Evolutionary conservation across 2,797 vertebrate genomes (phyloP).

Genomic region (Mus minutoides): DNA sequence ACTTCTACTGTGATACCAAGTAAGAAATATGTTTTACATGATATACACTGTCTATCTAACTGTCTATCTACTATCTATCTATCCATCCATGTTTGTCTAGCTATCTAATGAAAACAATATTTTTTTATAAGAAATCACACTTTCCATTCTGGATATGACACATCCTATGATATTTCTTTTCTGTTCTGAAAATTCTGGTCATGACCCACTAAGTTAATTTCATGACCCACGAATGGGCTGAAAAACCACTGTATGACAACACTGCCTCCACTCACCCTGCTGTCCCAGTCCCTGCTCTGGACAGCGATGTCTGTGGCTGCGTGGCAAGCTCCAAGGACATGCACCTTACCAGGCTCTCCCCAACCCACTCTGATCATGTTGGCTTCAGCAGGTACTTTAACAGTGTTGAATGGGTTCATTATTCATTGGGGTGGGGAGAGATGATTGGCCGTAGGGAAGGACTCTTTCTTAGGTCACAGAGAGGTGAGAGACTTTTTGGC

Average conservation of each 20-base stretch:
- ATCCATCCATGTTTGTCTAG: background rate
- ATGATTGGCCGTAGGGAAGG: background rate
- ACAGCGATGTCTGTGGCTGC: rapidly evolving
- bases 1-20: background rate
- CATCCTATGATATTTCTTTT: conserved; percentile 54
- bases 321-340: background rate
- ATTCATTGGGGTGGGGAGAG: background rate
- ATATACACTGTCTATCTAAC: background rate
- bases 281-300: background rate
- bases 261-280: background rate
- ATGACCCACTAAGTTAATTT: conserved; percentile 76
- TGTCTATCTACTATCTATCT: background rate
- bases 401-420: background rate
- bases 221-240: conserved; percentile 61
- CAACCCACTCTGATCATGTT: background rate
- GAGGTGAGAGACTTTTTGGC: background rate
- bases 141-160: background rate
- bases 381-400: background rate
- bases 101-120: background rate
- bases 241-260: conserved; percentile 39
- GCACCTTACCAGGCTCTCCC: background rate
- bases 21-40: background rate
- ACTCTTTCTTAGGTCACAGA: background rate
- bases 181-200: conserved; percentile 41
- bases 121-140: conserved; percentile 24